phyloP scores from a whole-genome alignment of 1,140 invertebrate species.

The Pseudachorutes palmiensis region DNA sequence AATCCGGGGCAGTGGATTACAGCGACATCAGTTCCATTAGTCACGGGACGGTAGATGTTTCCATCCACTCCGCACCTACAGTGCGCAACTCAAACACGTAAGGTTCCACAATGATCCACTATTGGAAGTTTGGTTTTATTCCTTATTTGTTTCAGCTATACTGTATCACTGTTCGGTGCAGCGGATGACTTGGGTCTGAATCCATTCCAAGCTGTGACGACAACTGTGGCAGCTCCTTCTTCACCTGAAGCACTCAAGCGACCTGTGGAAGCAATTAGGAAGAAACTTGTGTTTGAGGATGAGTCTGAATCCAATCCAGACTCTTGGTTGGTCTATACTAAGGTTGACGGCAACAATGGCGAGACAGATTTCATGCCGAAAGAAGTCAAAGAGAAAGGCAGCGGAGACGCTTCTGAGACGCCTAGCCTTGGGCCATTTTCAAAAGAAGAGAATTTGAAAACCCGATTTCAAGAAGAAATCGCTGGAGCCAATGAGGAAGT shows the following conservation, averaged over 20 bases:
- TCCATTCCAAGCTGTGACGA: constrained; percentile 22
- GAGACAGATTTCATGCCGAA: background rate
- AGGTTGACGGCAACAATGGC: background rate
- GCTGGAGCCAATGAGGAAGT: constrained; percentile 41
- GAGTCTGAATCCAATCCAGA: background rate
- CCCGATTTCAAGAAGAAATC: constrained; percentile 39
- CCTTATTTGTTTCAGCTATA: background rate
- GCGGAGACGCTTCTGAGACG: too few species aligned
- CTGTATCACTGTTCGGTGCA: constrained; percentile 14
- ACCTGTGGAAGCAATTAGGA: background rate
- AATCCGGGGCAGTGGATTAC: background rate
- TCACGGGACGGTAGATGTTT: background rate
- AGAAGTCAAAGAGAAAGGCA: background rate
- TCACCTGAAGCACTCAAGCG: background rate
- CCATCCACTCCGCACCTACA: background rate
- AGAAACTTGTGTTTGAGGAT: background rate
- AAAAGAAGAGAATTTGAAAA: background rate
- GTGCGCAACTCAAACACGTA: background rate
- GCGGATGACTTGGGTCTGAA: constrained; percentile 26
- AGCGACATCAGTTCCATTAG: constrained; percentile 24
- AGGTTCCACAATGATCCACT: too few species aligned
- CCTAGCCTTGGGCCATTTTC: too few species aligned
- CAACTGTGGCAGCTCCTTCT: constrained; percentile 3
- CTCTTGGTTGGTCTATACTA: background rate
- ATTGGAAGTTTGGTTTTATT: too few species aligned